Conservation (phyloP, 2,113 vertebrate genomes). For the Apus apus region DNA sequence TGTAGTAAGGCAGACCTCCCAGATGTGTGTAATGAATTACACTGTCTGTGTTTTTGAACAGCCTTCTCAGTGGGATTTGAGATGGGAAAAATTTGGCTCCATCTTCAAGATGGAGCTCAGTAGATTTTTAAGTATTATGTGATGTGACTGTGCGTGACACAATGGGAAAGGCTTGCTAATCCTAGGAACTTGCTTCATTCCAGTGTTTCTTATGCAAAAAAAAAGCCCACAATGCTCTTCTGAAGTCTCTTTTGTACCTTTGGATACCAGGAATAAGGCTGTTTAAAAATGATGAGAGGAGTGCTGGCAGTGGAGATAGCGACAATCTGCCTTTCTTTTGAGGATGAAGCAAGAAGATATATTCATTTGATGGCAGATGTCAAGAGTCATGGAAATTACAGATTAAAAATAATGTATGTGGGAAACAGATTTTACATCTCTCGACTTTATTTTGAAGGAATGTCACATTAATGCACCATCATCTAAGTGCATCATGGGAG, state of each 20-base stretch:
- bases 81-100: not conserved
- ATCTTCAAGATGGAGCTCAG: not conserved
- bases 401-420: constrained; percentile 52
- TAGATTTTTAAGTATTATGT: not conserved
- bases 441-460: constrained; percentile 12
- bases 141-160: not conserved
- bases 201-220: not conserved
- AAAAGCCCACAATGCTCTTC: not conserved
- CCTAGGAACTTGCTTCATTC: not conserved
- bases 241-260: not conserved
- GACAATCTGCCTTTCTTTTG: constrained; percentile 8
- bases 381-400: constrained; percentile 41
- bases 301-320: not conserved
- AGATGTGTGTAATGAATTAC: not conserved
- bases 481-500: constrained; percentile 43
- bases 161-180: not conserved
- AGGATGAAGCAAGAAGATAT: not conserved
- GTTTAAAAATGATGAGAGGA: not conserved
- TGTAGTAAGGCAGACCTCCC: not conserved
- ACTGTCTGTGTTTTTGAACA: not conserved
- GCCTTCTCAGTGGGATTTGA: not conserved
- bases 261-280: not conserved
- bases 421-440: constrained; percentile 46
- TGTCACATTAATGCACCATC: constrained; percentile 39
- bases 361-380: constrained; percentile 37